A percentile compares a stretch with the other conserved stretches of the same genome.
Evolutionary conservation across 2,797 vertebrate species (phyloP).

Genomic region (Coregonus suidteri): DNA sequence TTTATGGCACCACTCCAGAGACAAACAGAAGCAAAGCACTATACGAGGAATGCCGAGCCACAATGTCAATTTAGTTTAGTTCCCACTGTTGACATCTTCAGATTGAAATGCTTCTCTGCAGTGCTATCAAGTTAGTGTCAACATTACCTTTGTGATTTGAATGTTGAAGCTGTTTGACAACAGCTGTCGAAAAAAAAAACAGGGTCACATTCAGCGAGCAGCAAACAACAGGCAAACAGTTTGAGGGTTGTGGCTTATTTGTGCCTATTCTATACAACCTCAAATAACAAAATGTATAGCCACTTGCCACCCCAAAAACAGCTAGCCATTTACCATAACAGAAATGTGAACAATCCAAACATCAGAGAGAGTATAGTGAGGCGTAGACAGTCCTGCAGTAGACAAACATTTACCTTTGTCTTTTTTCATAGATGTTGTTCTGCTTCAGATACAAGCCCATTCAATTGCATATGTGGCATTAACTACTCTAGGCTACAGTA

Average conservation of each 20-base stretch:
- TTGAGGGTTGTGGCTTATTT: neutral
- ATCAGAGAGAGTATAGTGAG: too few relatives aligned
- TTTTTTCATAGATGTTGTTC: neutral
- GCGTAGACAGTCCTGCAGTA: too few relatives aligned
- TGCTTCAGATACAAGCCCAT: neutral
- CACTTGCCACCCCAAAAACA: too few relatives aligned
- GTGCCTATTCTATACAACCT: too few relatives aligned
- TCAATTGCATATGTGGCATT: neutral
- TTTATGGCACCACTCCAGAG: constrained; percentile 67
- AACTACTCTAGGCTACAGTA: neutral
- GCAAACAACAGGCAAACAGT: neutral
- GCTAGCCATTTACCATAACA: neutral
- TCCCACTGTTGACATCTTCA: constrained; percentile 44
- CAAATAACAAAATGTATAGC: neutral
- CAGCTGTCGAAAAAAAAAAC: neutral
- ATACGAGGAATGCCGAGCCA: constrained; percentile 60
- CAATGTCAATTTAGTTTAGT: constrained; percentile 53
- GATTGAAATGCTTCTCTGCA: constrained; percentile 21
- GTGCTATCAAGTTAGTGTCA: constrained; percentile 12
- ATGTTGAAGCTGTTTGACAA: neutral
- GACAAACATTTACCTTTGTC: too few relatives aligned
- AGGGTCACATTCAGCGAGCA: neutral
- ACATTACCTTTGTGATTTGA: neutral
- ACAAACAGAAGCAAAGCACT: constrained; percentile 67
- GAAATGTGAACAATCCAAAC: too few relatives aligned